A percentile compares a stretch with the other conserved stretches of the same genome.
These are phyloP conservation scores for Amphiprion ocellaris DNA, from an alignment of 2,113 vertebrate genomes.

Conservation along the genomic window DNA sequence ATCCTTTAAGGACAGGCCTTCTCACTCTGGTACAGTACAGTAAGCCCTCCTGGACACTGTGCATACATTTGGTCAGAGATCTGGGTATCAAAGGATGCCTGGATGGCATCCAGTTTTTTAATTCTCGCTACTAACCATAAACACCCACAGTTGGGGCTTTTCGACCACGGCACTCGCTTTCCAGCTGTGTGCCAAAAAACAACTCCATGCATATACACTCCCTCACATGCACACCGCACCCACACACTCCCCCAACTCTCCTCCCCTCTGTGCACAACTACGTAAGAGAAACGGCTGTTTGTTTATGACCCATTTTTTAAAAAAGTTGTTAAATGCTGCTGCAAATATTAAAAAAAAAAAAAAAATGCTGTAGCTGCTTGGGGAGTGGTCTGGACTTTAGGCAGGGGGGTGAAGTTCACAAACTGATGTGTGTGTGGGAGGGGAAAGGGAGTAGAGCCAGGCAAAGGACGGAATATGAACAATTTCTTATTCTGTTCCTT, in stretches of 20 bases:
- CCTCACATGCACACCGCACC: constrained; percentile 14
- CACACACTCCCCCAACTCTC: background rate
- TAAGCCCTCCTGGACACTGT: background rate
- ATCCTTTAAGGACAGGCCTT: constrained; percentile 5
- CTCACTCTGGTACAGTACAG: constrained; percentile 3
- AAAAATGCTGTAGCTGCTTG: constrained; percentile 42
- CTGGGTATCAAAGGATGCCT: constrained; percentile 53
- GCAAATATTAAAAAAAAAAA: constrained; percentile 69
- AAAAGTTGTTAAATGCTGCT: constrained; percentile 52
- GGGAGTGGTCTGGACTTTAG: constrained; percentile 66
- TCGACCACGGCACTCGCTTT: constrained; percentile 26
- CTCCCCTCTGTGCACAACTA: constrained; percentile 12
- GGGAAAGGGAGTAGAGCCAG: constrained; percentile 52
- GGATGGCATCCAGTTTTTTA: constrained; percentile 50
- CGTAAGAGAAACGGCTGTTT: constrained; percentile 60
- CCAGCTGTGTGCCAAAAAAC: constrained; percentile 52
- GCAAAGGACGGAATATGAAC: constrained; percentile 75
- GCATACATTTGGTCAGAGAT: constrained; percentile 55
- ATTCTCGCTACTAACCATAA: constrained; percentile 51
- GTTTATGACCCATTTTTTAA: constrained; percentile 67
- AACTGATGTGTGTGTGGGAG: constrained; percentile 31
- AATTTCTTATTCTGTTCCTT: constrained; percentile 77
- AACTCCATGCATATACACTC: constrained; percentile 13
- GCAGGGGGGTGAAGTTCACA: constrained; percentile 4
- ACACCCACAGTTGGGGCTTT: constrained; percentile 55